Evolutionary conservation across 2,113 vertebrate genomes (phyloP).

Genomic region (Circaetus gallicus): DNA sequence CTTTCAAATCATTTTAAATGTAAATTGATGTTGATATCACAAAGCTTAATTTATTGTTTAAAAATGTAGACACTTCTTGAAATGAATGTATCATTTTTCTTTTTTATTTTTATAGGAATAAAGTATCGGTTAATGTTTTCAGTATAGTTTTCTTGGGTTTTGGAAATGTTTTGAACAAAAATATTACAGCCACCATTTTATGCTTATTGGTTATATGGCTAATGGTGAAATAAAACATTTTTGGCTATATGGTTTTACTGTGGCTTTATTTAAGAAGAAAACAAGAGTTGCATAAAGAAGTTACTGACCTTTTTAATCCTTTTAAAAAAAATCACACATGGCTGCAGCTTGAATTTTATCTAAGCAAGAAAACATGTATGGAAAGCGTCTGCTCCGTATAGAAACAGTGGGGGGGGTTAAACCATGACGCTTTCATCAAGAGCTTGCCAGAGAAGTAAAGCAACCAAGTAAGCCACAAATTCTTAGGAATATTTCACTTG

Average conservation of each 20-base stretch:
- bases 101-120: constrained; percentile 65
- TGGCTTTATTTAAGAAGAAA: constrained; percentile 17
- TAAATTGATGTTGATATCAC: constrained; percentile 54
- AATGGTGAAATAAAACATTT: constrained; percentile 58
- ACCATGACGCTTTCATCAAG: background rate
- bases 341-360: background rate
- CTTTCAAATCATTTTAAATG: constrained; percentile 39
- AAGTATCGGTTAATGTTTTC: constrained; percentile 24
- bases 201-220: background rate
- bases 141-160: background rate
- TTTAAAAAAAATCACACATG: background rate
- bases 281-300: background rate
- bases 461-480: background rate
- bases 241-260: constrained; percentile 13
- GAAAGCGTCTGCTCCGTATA: background rate
- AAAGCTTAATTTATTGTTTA: constrained; percentile 64
- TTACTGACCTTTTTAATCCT: background rate
- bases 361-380: background rate
- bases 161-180: constrained; percentile 18
- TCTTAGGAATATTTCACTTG: background rate
- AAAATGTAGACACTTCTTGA: constrained; percentile 33
- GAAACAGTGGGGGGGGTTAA: background rate
- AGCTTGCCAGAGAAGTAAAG: background rate
- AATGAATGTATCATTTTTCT: constrained; percentile 44
- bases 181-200: background rate